Evolutionary conservation across 2,113 vertebrate genomes (phyloP).

Genomic region (Mus spicilegus): DNA sequence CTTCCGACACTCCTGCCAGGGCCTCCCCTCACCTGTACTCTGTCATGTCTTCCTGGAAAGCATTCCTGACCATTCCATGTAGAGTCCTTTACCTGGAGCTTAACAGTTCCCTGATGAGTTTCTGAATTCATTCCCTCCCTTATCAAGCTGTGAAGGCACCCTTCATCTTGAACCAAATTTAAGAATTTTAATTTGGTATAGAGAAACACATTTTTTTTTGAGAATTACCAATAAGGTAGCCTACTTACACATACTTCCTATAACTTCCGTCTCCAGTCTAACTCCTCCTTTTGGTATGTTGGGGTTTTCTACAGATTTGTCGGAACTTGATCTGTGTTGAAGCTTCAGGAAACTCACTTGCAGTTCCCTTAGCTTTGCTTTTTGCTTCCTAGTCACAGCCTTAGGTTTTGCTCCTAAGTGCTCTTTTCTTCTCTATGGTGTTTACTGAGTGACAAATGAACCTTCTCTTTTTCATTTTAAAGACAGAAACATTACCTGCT

Average conservation of each 20-base stretch:
- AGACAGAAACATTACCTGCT: background rate
- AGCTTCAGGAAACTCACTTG: background rate
- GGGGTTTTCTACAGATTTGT: background rate
- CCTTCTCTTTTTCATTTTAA: constrained; percentile 29
- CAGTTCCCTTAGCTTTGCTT: background rate
- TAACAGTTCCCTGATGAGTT: background rate
- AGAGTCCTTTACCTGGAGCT: background rate
- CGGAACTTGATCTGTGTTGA: background rate
- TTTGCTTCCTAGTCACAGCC: background rate
- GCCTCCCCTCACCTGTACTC: background rate
- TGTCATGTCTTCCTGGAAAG: background rate
- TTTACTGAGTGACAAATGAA: background rate
- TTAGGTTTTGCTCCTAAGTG: constrained; percentile 34
- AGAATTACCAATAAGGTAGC: background rate
- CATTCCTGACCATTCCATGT: constrained; percentile 12
- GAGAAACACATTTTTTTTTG: background rate
- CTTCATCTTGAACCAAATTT: background rate
- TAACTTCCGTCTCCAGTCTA: constrained; percentile 3
- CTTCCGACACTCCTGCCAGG: background rate
- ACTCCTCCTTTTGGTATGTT: background rate
- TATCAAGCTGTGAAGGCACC: background rate
- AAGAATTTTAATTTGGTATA: constrained; percentile 37
- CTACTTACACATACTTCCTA: background rate
- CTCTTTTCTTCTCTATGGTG: constrained; percentile 34
- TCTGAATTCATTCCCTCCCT: background rate